Evolutionary conservation across 53 echinoderm and acorn worm species (phyloP).

Genomic region (Paracentrotus lividus): DNA sequence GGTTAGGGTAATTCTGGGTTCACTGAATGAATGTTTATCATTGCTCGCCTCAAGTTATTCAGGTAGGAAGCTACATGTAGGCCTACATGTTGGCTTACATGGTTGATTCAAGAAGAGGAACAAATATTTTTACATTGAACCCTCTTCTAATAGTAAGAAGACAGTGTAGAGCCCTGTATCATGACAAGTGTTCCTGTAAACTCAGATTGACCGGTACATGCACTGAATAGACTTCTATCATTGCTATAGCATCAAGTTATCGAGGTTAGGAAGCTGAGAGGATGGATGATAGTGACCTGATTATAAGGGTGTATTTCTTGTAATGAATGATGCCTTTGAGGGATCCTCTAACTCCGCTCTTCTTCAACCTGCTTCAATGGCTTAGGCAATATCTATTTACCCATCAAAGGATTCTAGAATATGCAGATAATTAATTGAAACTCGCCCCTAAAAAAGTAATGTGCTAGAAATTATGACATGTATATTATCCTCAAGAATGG

Average conservation of each 20-base stretch:
- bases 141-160: too few species aligned
- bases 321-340: slow-evolving; percentile 13
- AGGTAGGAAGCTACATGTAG: too few species aligned
- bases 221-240: slow-evolving; percentile 34
- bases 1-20: too few species aligned
- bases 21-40: too few species aligned
- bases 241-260: slow-evolving; percentile 10
- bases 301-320: not conserved
- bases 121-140: too few species aligned
- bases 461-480: not conserved
- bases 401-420: not conserved
- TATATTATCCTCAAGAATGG: too few species aligned
- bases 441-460: not conserved
- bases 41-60: too few species aligned
- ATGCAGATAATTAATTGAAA: not conserved
- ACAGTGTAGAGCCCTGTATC: too few species aligned
- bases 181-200: too few species aligned
- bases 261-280: slow-evolving; percentile 31
- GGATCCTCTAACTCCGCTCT: not conserved
- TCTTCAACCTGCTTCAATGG: not conserved
- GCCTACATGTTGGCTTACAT: too few species aligned
- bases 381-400: not conserved
- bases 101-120: too few species aligned
- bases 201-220: slow-evolving; percentile 20
- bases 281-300: slow-evolving; percentile 27